Conservation (phyloP, 2,113 vertebrate genomes). For the Acanthisitta chloris region DNA sequence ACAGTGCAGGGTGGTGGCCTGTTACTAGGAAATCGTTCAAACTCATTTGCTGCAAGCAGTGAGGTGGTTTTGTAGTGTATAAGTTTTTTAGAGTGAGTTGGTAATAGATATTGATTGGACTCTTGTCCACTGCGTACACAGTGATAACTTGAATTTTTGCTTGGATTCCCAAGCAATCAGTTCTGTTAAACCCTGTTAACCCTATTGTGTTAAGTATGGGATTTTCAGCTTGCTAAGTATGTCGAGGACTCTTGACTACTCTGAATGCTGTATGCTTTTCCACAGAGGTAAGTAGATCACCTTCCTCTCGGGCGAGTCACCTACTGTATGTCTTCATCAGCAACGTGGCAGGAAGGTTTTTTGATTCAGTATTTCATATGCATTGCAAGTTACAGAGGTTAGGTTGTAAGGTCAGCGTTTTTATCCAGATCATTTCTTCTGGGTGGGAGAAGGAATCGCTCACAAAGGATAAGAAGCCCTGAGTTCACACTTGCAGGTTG, state of each 20-base stretch:
- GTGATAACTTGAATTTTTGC: constrained; percentile 58
- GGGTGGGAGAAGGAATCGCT: background rate
- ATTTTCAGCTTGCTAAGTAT: constrained; percentile 12
- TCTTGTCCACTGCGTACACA: background rate
- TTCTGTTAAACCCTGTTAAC: constrained; percentile 2
- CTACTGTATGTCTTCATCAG: background rate
- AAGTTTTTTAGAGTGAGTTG: constrained; percentile 36
- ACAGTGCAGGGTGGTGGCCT: constrained; percentile 51
- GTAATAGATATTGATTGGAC: constrained; percentile 18
- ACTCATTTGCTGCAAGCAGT: constrained; percentile 48
- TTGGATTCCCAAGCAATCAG: constrained; percentile 50
- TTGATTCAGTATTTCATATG: background rate
- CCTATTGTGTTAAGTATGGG: background rate
- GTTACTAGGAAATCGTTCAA: constrained; percentile 7
- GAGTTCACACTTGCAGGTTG: rapidly evolving
- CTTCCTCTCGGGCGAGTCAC: background rate
- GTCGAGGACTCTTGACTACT: background rate
- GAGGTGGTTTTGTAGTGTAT: constrained; percentile 49
- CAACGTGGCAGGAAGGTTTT: background rate
- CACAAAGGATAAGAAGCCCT: background rate
- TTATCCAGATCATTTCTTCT: background rate
- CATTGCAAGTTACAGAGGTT: background rate
- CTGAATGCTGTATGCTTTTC: background rate
- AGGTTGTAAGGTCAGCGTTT: background rate
- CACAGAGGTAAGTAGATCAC: background rate